These are phyloP conservation scores for Argyrosomus regius DNA, from an alignment of 2,797 vertebrate genomes.

Conservation along the genomic window DNA sequence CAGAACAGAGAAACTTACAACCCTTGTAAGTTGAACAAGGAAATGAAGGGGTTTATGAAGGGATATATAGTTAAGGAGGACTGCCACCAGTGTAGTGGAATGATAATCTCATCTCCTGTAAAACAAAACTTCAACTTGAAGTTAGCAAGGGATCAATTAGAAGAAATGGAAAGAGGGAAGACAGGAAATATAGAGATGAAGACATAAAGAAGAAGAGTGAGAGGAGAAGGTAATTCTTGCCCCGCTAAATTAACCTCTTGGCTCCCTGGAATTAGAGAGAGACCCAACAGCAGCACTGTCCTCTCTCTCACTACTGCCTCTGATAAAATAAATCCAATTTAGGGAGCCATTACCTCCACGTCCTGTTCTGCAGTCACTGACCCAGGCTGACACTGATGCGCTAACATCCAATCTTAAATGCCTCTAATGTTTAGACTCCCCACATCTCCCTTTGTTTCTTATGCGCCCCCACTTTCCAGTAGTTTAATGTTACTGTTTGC, in stretches of 20 bases:
- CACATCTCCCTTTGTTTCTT: slow-evolving; percentile 42
- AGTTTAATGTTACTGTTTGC: slow-evolving; percentile 63
- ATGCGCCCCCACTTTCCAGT: slow-evolving; percentile 31
- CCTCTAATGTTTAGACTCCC: slow-evolving; percentile 72
- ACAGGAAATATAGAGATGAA: slow-evolving; percentile 40
- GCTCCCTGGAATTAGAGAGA: slow-evolving; percentile 67
- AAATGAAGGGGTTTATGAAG: slow-evolving; percentile 52
- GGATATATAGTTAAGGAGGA: slow-evolving; percentile 35
- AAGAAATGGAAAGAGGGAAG: slow-evolving; percentile 22
- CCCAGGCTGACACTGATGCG: slow-evolving; percentile 75
- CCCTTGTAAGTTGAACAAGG: slow-evolving; percentile 50
- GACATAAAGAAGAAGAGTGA: slow-evolving; percentile 34
- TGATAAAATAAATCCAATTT: slow-evolving; percentile 83
- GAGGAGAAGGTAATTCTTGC: slow-evolving; percentile 57
- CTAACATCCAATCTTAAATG: slow-evolving; percentile 83
- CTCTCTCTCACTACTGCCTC: slow-evolving; percentile 53
- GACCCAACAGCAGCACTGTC: slow-evolving; percentile 60
- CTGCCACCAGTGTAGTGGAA: slow-evolving; percentile 37
- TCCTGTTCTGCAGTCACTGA: slow-evolving; percentile 72
- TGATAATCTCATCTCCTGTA: slow-evolving; percentile 28
- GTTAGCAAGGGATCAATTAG: slow-evolving; percentile 29
- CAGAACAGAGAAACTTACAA: slow-evolving; percentile 56
- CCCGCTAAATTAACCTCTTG: slow-evolving; percentile 76
- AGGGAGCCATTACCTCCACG: slow-evolving; percentile 76
- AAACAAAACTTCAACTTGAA: slow-evolving; percentile 46